Conservation (phyloP, 2,888 invertebrate species). For the Rosalia funebris region DNA sequence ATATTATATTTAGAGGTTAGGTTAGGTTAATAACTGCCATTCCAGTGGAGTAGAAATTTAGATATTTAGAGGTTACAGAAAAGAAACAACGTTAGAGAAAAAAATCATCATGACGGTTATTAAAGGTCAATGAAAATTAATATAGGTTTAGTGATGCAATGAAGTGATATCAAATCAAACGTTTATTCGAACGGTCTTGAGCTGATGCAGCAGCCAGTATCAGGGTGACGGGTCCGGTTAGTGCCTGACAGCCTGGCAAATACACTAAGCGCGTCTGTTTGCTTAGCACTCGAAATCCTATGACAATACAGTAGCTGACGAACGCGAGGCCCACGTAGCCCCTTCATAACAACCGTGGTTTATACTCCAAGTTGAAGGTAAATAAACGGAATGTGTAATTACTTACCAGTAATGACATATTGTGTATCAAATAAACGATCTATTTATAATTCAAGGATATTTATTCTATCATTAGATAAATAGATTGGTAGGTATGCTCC, state of each 20-base stretch:
- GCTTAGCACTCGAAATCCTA: conserved; percentile 64
- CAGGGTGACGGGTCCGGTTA: conserved; percentile 22
- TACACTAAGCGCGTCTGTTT: conserved; percentile 62
- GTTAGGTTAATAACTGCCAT: no score
- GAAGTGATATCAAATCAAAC: neutral
- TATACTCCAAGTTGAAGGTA: conserved; percentile 42
- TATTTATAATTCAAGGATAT: conserved; percentile 44
- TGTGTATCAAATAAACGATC: conserved; percentile 43
- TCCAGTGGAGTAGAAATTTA: no score
- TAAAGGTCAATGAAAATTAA: neutral
- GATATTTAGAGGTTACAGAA: no score
- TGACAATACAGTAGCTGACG: conserved; percentile 64
- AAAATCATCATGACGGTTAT: no score
- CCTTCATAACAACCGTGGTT: conserved; percentile 38
- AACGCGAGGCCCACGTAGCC: conserved; percentile 40
- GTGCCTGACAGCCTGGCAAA: conserved; percentile 61
- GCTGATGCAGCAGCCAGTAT: conserved; percentile 13
- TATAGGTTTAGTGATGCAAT: neutral
- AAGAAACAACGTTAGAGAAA: no score
- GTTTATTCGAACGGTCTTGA: conserved; percentile 8
- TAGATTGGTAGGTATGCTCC: neutral
- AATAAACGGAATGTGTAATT: conserved; percentile 54
- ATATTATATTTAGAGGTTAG: no score
- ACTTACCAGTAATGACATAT: conserved; percentile 51
- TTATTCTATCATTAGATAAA: conserved; percentile 21